These are phyloP conservation scores for Propsilocerus akamusi DNA, from an alignment of 1,140 invertebrate species.

Conservation along the genomic window DNA sequence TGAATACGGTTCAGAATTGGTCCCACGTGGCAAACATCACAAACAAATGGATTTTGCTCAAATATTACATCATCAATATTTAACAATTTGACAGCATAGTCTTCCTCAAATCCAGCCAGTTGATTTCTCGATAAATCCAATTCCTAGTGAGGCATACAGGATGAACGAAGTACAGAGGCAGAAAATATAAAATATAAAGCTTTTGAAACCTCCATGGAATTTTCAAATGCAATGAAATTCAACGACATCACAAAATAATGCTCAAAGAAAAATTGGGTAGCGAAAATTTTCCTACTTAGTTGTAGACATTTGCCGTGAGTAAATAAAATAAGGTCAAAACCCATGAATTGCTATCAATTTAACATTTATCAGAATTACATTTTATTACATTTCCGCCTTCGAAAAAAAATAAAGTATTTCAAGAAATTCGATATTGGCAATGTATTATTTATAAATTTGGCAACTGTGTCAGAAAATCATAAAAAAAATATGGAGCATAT, in stretches of 20 bases:
- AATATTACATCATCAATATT: slow-evolving; percentile 27
- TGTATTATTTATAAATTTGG: no score
- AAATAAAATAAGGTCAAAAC: slow-evolving; percentile 7
- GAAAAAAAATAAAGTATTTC: neutral
- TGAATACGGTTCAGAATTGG: slow-evolving; percentile 22
- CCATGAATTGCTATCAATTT: no score
- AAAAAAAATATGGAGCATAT: no score
- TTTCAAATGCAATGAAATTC: neutral
- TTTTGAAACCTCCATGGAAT: no score
- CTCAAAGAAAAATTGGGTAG: slow-evolving; percentile 13
- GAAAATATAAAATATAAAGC: no score
- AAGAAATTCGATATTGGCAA: neutral
- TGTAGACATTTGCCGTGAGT: slow-evolving; percentile 4
- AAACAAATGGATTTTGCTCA: slow-evolving; percentile 42
- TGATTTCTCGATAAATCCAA: slow-evolving; percentile 40
- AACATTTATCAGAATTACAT: neutral
- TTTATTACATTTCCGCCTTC: neutral
- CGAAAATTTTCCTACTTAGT: slow-evolving; percentile 10
- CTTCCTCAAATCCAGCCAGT: slow-evolving; percentile 33
- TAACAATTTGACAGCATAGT: slow-evolving; percentile 27
- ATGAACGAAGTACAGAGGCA: no score
- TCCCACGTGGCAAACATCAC: slow-evolving; percentile 38
- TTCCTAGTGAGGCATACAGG: slow-evolving; percentile 14
- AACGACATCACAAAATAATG: neutral
- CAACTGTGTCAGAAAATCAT: no score